phyloP scores from a whole-genome alignment of 2,888 invertebrate species.

The Cinara cedri region DNA sequence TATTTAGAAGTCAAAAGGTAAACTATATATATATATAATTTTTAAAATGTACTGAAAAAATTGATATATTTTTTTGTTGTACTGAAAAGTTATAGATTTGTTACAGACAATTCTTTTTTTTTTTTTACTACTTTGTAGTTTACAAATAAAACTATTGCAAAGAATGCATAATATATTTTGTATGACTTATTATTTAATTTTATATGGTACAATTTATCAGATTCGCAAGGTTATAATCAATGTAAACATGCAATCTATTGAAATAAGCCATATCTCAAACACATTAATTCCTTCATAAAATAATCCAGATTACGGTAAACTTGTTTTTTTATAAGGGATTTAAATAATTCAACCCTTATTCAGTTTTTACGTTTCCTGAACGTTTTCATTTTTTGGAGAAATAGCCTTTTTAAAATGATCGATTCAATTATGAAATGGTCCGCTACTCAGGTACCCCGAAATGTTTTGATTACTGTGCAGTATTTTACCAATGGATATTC shows the following conservation, averaged over 20 bases:
- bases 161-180: not conserved
- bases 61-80: not conserved
- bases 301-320: not conserved
- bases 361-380: slow-evolving; percentile 4
- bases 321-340: not conserved
- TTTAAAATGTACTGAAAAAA: not conserved
- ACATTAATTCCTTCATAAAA: not conserved
- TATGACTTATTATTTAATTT: not conserved
- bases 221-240: not conserved
- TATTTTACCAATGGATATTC: too few relatives aligned
- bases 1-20: slow-evolving; percentile 1
- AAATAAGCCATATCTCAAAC: not conserved
- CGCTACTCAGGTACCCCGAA: too few relatives aligned
- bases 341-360: not conserved
- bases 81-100: not conserved
- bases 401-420: not conserved
- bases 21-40: not conserved
- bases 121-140: not conserved
- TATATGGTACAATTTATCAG: not conserved
- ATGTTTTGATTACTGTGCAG: too few relatives aligned
- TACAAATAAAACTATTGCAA: not conserved
- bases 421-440: not conserved
- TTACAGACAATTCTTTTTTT: not conserved
- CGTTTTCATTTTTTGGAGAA: not conserved
- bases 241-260: slow-evolving; percentile 14